These are phyloP conservation scores for Trogon surrucura DNA, from an alignment of 2,113 vertebrate genomes.

Conservation along the genomic window DNA sequence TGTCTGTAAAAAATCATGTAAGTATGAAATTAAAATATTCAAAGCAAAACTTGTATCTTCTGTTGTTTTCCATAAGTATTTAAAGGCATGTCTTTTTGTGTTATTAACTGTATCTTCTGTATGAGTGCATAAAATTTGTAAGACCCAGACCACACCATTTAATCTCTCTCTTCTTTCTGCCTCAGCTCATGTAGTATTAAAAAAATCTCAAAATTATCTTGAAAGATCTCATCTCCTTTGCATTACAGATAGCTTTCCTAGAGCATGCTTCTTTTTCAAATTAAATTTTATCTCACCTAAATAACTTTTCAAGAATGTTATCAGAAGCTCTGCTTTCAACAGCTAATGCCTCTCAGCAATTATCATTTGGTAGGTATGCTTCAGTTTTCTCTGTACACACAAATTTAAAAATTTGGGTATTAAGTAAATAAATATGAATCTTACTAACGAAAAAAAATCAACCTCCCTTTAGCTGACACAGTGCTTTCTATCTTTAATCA, in stretches of 20 bases:
- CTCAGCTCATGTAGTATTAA: background rate
- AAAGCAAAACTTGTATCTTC: background rate
- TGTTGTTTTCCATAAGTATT: background rate
- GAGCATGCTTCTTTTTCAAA: background rate
- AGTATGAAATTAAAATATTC: background rate
- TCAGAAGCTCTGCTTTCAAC: background rate
- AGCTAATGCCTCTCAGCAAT: background rate
- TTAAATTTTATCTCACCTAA: background rate
- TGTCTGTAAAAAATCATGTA: background rate
- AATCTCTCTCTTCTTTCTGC: background rate
- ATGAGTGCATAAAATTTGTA: background rate
- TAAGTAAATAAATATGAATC: background rate
- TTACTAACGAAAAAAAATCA: background rate
- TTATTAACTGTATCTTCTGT: background rate
- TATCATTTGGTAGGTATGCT: background rate
- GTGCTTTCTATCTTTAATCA: background rate
- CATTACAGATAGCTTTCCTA: background rate
- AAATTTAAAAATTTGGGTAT: background rate
- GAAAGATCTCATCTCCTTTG: background rate
- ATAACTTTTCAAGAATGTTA: background rate
- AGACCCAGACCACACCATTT: background rate
- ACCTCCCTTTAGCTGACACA: background rate
- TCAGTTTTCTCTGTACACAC: background rate
- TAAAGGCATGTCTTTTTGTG: background rate
- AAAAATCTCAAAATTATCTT: background rate